Percentiles rank a stretch among this genome's conserved stretches.
Conservation (phyloP, 2,797 vertebrate species). For the Spinus pinus region DNA sequence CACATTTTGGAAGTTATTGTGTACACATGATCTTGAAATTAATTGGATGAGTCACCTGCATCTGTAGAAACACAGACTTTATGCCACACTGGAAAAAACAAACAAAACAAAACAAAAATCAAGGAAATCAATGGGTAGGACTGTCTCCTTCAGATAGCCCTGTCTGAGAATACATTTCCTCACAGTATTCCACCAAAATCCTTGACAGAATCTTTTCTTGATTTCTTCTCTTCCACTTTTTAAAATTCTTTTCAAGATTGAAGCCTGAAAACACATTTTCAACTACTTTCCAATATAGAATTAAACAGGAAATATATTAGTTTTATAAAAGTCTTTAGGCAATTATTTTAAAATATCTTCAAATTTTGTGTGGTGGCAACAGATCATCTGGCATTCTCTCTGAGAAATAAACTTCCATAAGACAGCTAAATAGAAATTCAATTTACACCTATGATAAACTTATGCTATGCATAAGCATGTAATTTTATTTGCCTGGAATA, state of each 20-base stretch:
- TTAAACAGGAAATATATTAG: neutral
- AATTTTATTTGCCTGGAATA: neutral
- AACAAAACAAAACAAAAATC: neutral
- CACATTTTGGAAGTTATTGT: neutral
- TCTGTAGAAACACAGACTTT: neutral
- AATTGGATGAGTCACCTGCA: neutral
- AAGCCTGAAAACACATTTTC: neutral
- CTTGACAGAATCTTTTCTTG: neutral
- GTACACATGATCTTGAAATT: neutral
- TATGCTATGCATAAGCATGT: neutral
- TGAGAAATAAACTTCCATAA: neutral
- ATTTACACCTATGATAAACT: neutral
- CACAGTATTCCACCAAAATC: neutral
- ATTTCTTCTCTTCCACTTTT: neutral
- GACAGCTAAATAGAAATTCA: neutral
- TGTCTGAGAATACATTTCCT: neutral
- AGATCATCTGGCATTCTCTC: neutral
- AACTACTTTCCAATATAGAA: neutral
- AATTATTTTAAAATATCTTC: neutral
- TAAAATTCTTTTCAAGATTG: neutral
- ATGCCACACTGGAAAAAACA: neutral
- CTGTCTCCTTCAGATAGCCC: fast-evolving
- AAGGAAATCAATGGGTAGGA: neutral
- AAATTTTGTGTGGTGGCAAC: neutral
- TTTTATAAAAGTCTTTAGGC: neutral